Percentiles rank a stretch among this genome's conserved stretches.
Conservation (phyloP, 2,888 invertebrate genomes). For the Cheiracanthium punctorium region DNA sequence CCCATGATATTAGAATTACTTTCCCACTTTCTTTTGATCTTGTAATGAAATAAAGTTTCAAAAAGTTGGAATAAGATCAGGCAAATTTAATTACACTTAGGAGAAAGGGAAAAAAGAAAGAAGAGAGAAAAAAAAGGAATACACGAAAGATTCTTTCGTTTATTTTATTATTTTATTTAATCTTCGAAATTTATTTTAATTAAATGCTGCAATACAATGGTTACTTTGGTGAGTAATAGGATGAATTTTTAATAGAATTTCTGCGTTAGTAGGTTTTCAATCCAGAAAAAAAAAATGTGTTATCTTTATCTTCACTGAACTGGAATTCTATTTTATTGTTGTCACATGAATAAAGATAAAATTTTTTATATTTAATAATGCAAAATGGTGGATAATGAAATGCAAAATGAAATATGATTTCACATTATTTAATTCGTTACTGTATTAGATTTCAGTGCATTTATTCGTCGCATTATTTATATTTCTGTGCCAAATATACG, state of each 20-base stretch:
- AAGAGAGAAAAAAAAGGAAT: too few species aligned
- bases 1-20: not conserved
- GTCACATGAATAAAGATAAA: too few species aligned
- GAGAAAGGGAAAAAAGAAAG: not conserved
- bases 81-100: not conserved
- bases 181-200: conserved; percentile 13
- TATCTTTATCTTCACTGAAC: too few species aligned
- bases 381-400: too few species aligned
- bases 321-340: too few species aligned
- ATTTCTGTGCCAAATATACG: too few species aligned
- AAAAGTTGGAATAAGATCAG: not conserved
- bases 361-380: too few species aligned
- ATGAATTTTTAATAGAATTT: not conserved
- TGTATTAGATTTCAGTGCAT: too few species aligned
- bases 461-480: too few species aligned
- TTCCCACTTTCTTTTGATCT: not conserved
- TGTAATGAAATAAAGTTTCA: not conserved
- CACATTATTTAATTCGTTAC: too few species aligned
- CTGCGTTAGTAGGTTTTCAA: not conserved
- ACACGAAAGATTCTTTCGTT: too few species aligned
- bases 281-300: not conserved
- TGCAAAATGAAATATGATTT: too few species aligned
- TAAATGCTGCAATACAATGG: not conserved
- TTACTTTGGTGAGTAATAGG: not conserved
- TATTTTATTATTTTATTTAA: not conserved